Evolutionary conservation across 2,888 invertebrate genomes (phyloP), one percentile per base, ranked within the genome.

Genomic region (Cosmia pyralina): DNA sequence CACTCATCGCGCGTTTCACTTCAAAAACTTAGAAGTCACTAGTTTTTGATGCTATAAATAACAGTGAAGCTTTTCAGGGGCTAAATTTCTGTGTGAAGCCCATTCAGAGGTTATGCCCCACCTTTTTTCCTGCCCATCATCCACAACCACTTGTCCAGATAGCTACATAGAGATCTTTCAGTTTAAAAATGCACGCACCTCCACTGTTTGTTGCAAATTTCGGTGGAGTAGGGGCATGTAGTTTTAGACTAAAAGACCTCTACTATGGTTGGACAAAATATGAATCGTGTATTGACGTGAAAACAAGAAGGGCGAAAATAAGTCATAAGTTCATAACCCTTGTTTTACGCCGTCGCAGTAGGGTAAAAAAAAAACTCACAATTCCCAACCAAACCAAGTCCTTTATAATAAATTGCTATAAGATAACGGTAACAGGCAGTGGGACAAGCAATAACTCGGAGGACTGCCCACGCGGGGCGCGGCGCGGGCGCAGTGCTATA

Each of bases 381-480:
- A 66, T 62, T 67, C 22, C 13, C 4, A 48, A 38, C 58, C 53
- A 59, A 28, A 15, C 15, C 13, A 41, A 55, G 59, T 50, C 41
- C 57, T 75, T 57, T 75, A 84, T 69, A 71, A 75, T 85, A 86
- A 82, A 82, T 72, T 70, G 60, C 62, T 70, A 62, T 73, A 70
- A 55, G 75, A 75, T 84, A 84, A 85, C 85, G 81, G 84, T 83
- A 72, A 79, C 76, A 72, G 70, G 72, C 77, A 69, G 69, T 62
- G 77, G 84, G 80, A 87, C 86, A 83, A 77, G 86, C 86, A 78
- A 86, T 87, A 87, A 87, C 80, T 87, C 70, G 77, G 72, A 41
- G 74, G 67, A 53, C 85, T 75, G 86, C 87, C 84, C 86, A 84
- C 87, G 79, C 71, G 70, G 41, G 63, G 68, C 52, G 75, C 72